Percentiles rank a stretch among this genome's conserved stretches.
These are phyloP conservation scores for Papilio protenor DNA, from an alignment of 2,888 invertebrate genomes.

Conservation along the genomic window DNA sequence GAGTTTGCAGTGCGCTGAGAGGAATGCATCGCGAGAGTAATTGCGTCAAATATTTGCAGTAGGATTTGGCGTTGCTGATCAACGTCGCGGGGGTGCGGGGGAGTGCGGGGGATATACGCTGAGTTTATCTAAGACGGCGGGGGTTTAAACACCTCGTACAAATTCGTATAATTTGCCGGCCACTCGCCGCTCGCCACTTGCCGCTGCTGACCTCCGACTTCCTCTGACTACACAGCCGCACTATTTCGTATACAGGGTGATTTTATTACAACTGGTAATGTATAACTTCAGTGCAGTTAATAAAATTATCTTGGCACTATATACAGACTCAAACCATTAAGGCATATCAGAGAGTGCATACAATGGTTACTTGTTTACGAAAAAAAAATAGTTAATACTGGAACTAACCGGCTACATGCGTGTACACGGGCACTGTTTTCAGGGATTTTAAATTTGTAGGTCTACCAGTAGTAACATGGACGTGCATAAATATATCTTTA, in stretches of 20 bases:
- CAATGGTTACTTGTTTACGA: too few relatives aligned
- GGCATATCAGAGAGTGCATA: too few relatives aligned
- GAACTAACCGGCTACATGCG: too few relatives aligned
- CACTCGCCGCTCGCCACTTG: slow-evolving; percentile 51
- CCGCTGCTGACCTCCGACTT: slow-evolving; percentile 56
- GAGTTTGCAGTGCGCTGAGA: neutral
- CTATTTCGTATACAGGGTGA: slow-evolving; percentile 53
- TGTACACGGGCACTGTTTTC: too few relatives aligned
- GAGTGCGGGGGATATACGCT: slow-evolving; percentile 45
- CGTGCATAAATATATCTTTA: too few relatives aligned
- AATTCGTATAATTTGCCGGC: slow-evolving; percentile 50
- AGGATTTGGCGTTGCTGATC: slow-evolving; percentile 30
- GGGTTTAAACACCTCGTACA: slow-evolving; percentile 72
- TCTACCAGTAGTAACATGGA: too few relatives aligned
- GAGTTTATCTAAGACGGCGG: slow-evolving; percentile 73
- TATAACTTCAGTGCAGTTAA: too few relatives aligned
- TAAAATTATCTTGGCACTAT: too few relatives aligned
- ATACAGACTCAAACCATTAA: too few relatives aligned
- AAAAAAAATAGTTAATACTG: too few relatives aligned
- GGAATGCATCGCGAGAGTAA: slow-evolving; percentile 29
- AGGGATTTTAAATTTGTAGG: too few relatives aligned
- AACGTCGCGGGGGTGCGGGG: neutral
- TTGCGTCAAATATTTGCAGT: slow-evolving; percentile 37
- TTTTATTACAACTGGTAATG: neutral
- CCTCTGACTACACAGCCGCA: slow-evolving; percentile 55